phyloP scores from a whole-genome alignment of 2,888 invertebrate genomes.

The Diaphora mendica region DNA sequence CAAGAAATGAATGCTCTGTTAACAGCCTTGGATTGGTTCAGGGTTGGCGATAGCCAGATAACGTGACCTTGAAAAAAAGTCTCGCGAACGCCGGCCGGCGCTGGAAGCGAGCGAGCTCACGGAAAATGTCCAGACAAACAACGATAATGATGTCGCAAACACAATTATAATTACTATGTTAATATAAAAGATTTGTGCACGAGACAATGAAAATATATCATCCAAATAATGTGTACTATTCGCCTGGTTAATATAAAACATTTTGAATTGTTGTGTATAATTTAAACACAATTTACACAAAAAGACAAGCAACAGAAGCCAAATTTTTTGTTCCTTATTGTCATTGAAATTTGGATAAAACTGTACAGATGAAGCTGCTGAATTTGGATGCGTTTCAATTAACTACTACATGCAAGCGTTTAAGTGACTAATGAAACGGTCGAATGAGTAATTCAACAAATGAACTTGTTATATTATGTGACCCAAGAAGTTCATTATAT shows the following conservation, averaged over 20 bases:
- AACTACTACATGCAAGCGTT: constrained; percentile 71
- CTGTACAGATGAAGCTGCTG: constrained; percentile 57
- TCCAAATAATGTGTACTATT: constrained; percentile 52
- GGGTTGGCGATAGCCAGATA: constrained; percentile 84
- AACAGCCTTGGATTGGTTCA: constrained; percentile 75
- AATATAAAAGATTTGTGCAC: constrained; percentile 45
- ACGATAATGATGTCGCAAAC: constrained; percentile 71
- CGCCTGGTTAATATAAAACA: constrained; percentile 45
- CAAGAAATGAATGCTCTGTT: constrained; percentile 57
- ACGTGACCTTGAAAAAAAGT: constrained; percentile 82
- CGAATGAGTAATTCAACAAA: constrained; percentile 80
- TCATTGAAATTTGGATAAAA: constrained; percentile 19
- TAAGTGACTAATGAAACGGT: constrained; percentile 79
- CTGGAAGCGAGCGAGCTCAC: constrained; percentile 74
- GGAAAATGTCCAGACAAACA: constrained; percentile 82
- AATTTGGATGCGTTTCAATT: constrained; percentile 81
- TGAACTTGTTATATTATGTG: constrained; percentile 62
- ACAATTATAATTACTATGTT: constrained; percentile 59
- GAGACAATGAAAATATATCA: constrained; percentile 65
- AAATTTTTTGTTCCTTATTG: constrained; percentile 18
- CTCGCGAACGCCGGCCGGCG: constrained; percentile 82
- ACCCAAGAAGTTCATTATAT: constrained; percentile 36
- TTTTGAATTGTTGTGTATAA: constrained; percentile 17
- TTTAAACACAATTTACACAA: neutral
- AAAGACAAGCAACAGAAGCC: neutral